Conservation (phyloP, 1,140 invertebrate species). For the Drosophila bocqueti region DNA sequence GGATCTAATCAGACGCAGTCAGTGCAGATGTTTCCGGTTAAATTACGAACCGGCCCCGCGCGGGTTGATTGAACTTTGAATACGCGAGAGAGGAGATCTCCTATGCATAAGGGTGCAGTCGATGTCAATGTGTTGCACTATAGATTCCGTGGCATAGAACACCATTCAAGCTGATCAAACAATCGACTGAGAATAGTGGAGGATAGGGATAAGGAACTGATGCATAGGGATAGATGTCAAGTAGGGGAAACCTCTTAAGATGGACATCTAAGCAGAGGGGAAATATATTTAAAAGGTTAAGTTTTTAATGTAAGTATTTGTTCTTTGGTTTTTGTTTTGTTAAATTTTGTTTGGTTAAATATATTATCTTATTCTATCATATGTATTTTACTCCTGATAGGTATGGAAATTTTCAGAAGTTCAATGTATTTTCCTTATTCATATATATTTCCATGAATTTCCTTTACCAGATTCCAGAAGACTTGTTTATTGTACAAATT, state of each 20-base stretch:
- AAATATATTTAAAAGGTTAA: neutral
- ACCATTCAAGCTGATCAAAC: conserved; percentile 34
- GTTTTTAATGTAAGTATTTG: neutral
- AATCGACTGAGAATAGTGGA: conserved; percentile 8
- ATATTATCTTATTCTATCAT: no score
- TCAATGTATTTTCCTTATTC: neutral
- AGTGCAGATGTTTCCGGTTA: conserved; percentile 74
- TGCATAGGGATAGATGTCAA: neutral
- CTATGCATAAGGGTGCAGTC: conserved; percentile 26
- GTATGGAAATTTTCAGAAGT: neutral
- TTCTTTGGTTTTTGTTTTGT: no score
- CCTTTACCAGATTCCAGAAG: neutral
- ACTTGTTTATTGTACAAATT: neutral
- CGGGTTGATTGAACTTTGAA: conserved; percentile 68
- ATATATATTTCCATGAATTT: neutral
- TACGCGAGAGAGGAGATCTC: neutral
- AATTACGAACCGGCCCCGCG: conserved; percentile 16
- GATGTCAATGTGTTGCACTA: conserved; percentile 4
- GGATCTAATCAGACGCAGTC: conserved; percentile 60
- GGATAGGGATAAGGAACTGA: neutral
- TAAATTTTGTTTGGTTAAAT: no score
- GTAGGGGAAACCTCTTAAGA: neutral
- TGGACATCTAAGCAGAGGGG: no score
- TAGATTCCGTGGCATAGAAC: conserved; percentile 13
- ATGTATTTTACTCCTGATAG: neutral